These are phyloP conservation scores for Thymelicus acteon DNA, from an alignment of 2,888 invertebrate species.

Conservation along the genomic window DNA sequence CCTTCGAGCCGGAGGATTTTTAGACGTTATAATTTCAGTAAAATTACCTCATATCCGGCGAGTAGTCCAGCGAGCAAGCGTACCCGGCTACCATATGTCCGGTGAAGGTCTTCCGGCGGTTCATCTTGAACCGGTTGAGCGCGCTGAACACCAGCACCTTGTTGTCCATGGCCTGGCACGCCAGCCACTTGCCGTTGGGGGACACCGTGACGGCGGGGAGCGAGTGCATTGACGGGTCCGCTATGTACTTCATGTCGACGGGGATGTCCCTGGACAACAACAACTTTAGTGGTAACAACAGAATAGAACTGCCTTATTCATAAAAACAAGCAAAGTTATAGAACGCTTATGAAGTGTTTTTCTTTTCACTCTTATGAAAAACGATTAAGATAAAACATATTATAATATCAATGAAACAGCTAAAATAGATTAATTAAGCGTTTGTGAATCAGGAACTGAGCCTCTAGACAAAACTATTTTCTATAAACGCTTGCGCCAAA, in stretches of 20 bases:
- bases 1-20: no score
- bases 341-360: no score
- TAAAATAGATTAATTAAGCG: no score
- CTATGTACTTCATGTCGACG: conserved; percentile 99
- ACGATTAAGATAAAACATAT: no score
- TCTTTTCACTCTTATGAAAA: no score
- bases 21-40: no score
- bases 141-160: conserved; percentile 99
- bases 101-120: conserved; percentile 98
- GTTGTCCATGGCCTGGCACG: conserved; percentile 99
- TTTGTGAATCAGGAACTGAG: no score
- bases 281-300: no score
- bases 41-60: conserved; percentile 97
- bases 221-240: conserved; percentile 99
- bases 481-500: no score
- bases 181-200: conserved; percentile 99
- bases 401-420: no score
- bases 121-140: conserved; percentile 98
- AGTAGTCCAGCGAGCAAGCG: conserved; percentile 98
- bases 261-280: conserved; percentile 90
- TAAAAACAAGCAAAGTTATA: no score
- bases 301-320: background rate
- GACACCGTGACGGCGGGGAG: conserved; percentile 98
- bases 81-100: conserved; percentile 99
- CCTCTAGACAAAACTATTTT: no score